Evolutionary conservation across 2,113 vertebrate genomes (phyloP), one percentile per base, ranked within the genome.

Genomic region (Callorhinus ursinus): DNA sequence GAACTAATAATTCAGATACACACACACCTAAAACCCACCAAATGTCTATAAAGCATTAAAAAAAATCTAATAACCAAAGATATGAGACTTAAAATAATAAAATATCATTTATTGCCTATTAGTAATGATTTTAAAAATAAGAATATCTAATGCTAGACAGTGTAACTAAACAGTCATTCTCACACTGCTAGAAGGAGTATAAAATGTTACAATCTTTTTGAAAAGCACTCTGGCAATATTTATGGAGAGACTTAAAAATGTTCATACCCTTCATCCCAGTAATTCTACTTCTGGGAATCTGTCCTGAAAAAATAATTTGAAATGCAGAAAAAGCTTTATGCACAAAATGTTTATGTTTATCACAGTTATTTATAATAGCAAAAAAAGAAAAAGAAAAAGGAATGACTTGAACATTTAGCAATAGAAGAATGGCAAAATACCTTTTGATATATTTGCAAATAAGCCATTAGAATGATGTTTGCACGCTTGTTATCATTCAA

Each of bases 251-350:
- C 36, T 93, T 95, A 95, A 88, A 96, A 95, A 96, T 39, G 12
- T 46, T 93, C 61, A 93, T 26, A 88, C 7, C 11, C 61, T 82
- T 90, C 95, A 76, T 95, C 69, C 22, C 9, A 72, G 61, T 94
- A 96, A 79, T 93, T 95, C 71, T 49, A 93, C 53, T 93, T 88
- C 55, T 77, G 85, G 63, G 53, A 94, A 88, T 88, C 24, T 93
- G 79, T 61, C 63, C 63, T 85, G 88, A 91, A 88, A 53, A 90
- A 97, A 84, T 84, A 90, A 96, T 80, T 57, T 81, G 49, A 96
- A 95, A 95, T 93, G 85, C 39, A 95, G 85, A 93, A 94, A 83
- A 88, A 86, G 36, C 59, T 85, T 91, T 92, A 89, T 71, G 33
- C 4, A 95, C 16, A 94, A 87, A 92, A 61, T 76, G 42, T 49